A percentile compares a stretch with the other conserved stretches of the same genome.
Evolutionary conservation across 2,797 vertebrate species (phyloP).

Genomic region (Melanitta fusca): DNA sequence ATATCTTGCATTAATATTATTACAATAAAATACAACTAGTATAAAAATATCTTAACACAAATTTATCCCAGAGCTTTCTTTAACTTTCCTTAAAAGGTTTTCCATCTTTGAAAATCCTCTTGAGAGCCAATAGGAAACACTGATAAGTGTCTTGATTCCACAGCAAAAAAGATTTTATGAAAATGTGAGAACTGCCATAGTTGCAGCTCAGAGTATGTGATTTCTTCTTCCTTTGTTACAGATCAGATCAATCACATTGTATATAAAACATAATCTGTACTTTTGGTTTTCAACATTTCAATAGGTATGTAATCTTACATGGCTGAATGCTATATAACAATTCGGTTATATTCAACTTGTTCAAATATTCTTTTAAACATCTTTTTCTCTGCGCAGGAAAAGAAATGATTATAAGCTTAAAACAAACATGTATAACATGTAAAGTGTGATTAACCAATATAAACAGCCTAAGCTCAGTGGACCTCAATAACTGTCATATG

Average conservation of each 20-base stretch:
- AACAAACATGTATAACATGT: not conserved
- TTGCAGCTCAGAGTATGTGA: not conserved
- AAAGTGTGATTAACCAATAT: not conserved
- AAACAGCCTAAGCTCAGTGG: not conserved
- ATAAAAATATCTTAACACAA: not conserved
- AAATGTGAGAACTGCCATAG: not conserved
- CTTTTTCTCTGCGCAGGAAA: not conserved
- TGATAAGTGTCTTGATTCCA: not conserved
- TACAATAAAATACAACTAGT: not conserved
- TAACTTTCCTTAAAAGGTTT: not conserved
- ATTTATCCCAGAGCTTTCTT: not conserved
- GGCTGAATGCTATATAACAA: not conserved
- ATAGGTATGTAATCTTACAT: not conserved
- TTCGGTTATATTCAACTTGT: accelerated
- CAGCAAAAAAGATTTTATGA: not conserved
- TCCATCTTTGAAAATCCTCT: not conserved
- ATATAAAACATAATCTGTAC: not conserved
- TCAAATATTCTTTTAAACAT: not conserved
- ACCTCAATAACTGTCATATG: not conserved
- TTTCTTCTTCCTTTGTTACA: not conserved
- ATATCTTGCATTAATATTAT: not conserved
- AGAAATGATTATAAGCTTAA: not conserved
- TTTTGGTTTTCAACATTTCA: not conserved
- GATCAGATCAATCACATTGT: not conserved
- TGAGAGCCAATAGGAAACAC: not conserved